Base-by-base conservation (phyloP, 2,888 invertebrate genomes). In the Drosophila ustulata region DNA sequence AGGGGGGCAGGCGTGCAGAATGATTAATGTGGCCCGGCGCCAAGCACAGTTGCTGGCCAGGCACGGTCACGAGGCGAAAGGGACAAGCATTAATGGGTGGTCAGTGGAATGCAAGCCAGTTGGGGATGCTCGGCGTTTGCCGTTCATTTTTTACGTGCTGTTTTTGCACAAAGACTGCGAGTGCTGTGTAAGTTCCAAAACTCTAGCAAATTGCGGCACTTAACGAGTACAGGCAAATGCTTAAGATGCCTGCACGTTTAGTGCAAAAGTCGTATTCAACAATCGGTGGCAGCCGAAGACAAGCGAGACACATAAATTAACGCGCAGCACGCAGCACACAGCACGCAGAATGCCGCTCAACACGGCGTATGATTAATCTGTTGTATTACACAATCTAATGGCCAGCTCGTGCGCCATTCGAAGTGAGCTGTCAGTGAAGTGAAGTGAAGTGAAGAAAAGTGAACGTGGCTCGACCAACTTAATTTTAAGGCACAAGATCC, bases 281-380 rank as follows among this genome's bases (percentile, higher is more conserved):
- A 82, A 87, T 71, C 73, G 70, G 28, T 50, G 66, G 37, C n/a
- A n/a, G 37, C 0, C 58, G 66, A 46, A 52, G 18, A 18, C 18
- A 18, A 18, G 18, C 18, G 55, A 51, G 77, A 55, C 64, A 70
- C 82, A 80, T 71, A 79, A 88, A 84, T 84, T 77, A 79, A 75
- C 65, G 49, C 64, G 56, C 62, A 53, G 50, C 46, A 46, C 30
- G 45, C 39, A 23, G 26, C 65, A 46, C 64, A 53, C 62, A 53
- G 50, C 46, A 46, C 30, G 45, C 39, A 23, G 26, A 13, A 41
- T 41, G 39, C 39, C 25, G 55, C 39, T 55, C 59, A 66, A 55
- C 82, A 73, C 66, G 80, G 71, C 75, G 88, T 85, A 85, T 84
- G 88, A 84, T 84, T 84, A 84, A 84, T 84, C 77, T 88, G 56